Evolutionary conservation across 2,888 invertebrate genomes (phyloP), one percentile per base, ranked within the genome.

Genomic region (Atrina japonica): DNA sequence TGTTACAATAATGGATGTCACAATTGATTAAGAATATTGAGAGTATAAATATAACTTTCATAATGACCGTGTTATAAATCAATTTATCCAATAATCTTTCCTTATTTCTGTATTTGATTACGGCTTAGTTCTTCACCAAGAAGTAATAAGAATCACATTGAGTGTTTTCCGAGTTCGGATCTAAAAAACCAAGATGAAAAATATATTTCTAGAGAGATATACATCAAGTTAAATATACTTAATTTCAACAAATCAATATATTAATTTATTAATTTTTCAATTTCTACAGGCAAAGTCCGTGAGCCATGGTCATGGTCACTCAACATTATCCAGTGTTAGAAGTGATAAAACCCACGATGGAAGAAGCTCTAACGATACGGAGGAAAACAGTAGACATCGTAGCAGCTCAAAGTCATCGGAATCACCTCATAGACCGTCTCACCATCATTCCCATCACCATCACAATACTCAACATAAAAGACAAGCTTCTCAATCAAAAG

Each of bases 271-370:
- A 11, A n/a, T n/a, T n/a, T n/a, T n/a, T n/a, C n/a, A n/a, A n/a
- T 3, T 3, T 14, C 23, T 21, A 18, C 41, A 59, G 59, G 40
- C 59, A n/a, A 59, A 59, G 43, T 59, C 59, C 27, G 43, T 27
- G 7, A 45, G 41, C 25, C 59, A 59, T 25, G 59, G 59, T 45
- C 59, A 59, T 25, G 59, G 59, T n/a, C 16, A 43, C 14, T 41
- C 35, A 5, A 35, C 35, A 35, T 35, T 35, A 7, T 35, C 59
- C 16, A 43, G 43, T 47, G 47, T 47, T 14, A n/a, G 47, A 47
- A 47, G 47, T 47, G 21, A 47, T n/a, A 47, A 47, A 21, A 7
- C 47, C 6, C 35, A 35, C 35, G 11, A 35, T 35, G 35, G 35
- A 7, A 35, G 35, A 35, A 5, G 11, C 35, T 11, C 5, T 47